These are phyloP conservation scores for Engraulis encrasicolus DNA, from an alignment of 2,113 vertebrate genomes.

Conservation along the genomic window DNA sequence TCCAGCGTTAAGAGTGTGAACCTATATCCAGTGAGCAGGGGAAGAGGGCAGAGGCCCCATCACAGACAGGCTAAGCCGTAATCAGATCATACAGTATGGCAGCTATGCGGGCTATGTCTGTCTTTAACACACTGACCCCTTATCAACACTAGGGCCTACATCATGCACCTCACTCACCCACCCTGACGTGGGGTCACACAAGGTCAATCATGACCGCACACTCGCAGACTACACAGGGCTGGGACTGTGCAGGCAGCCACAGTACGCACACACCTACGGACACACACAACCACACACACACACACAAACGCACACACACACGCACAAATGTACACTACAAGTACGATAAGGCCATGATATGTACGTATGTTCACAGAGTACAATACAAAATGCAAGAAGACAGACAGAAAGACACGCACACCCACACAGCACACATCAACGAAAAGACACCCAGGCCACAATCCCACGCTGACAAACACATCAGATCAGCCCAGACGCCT, in stretches of 20 bases:
- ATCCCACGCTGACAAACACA: not conserved
- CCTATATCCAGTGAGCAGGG: not conserved
- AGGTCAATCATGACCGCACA: not conserved
- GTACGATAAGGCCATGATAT: too few relatives aligned
- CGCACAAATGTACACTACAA: not conserved
- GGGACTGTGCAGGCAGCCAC: not conserved
- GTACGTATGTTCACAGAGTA: too few relatives aligned
- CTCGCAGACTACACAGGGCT: too few relatives aligned
- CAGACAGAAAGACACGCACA: too few relatives aligned
- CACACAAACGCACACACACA: not conserved
- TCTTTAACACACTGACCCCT: not conserved
- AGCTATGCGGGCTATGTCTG: not conserved
- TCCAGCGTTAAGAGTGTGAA: not conserved
- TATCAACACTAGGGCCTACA: not conserved
- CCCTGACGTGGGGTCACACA: not conserved
- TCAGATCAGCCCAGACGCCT: too few relatives aligned
- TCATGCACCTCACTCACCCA: not conserved
- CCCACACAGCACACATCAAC: not conserved
- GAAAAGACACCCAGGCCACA: not conserved
- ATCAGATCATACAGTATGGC: slow-evolving; percentile 3
- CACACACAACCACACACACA: not conserved
- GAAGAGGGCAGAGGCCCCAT: not conserved
- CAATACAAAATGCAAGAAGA: too few relatives aligned
- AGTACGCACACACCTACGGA: not conserved
- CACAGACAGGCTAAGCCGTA: not conserved